Evolutionary conservation across 2,888 invertebrate species (phyloP), one percentile per base, ranked within the genome.

Genomic region (Nemotelus pantherinus): DNA sequence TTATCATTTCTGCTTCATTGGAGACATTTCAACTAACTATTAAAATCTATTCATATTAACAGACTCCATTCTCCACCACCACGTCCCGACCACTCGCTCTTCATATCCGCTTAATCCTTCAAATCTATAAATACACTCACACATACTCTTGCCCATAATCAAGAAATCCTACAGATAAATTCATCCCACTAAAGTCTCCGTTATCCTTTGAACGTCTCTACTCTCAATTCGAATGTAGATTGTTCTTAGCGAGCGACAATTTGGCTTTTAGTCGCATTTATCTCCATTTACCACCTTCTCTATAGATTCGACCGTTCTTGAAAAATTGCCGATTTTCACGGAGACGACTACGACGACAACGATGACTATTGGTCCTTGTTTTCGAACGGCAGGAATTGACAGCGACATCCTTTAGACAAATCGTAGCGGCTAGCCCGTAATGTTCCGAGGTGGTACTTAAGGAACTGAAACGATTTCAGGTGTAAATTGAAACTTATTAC

Each of bases 401-500:
- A 25, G 25, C 25, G 25, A 25, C 25, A 25, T 25, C 25, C 25
- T 25, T 25, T 25, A 53, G 53, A 55, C 53, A 68, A 9, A 70
- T n/a, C 3, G 9, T 55, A 3, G 53, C n/a, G 53, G 70, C 41
- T 44, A 43, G 43, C 2, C 48, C 10, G 45, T 63, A 74, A 74
- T 74, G 74, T 48, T 48, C 60, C 25, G 25, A 25, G 25, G 25
- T 58, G 58, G 47, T 48, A 48, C 60, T 47, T 60, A 60, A 60
- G 47, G 48, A 74, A 63, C 74, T 39, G 43, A 39, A 70, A 25
- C 50, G 50, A 50, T 74, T 74, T 41, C 74, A 74, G 74, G 74
- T 74, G 74, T 74, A 63, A 74, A 74, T 74, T 74, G 74, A 74
- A 74, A 74, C 60, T 74, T 74, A 74, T 74, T 72, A 72, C 58